Evolutionary conservation across 2,888 invertebrate genomes (phyloP).

Genomic region (Lepidochrysops patricia): DNA sequence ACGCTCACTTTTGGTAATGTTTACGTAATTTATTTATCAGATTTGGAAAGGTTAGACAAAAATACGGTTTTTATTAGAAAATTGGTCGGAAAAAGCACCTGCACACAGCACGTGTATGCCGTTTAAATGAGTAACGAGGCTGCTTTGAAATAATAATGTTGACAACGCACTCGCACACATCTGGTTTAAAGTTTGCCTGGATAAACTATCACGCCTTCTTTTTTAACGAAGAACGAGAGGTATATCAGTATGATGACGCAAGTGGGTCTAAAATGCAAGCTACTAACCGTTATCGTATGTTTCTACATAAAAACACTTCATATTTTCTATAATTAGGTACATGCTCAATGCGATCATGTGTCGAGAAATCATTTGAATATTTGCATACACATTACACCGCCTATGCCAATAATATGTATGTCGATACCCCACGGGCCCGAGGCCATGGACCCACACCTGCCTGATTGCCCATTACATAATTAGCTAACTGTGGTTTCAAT

Average conservation of each 20-base stretch:
- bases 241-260: too few species aligned
- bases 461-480: not conserved
- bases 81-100: not conserved
- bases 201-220: too few species aligned
- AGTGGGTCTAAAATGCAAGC: too few species aligned
- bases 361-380: not conserved
- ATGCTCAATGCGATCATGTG: too few species aligned
- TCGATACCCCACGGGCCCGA: not conserved
- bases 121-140: not conserved
- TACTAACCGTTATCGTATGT: too few species aligned
- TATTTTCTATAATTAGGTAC: too few species aligned
- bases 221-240: too few species aligned
- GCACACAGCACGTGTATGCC: not conserved
- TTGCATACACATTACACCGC: not conserved
- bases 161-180: too few species aligned
- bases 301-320: too few species aligned
- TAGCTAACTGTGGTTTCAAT: not conserved
- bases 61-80: not conserved
- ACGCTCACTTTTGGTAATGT: conserved; percentile 22
- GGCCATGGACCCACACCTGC: not conserved
- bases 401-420: not conserved
- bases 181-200: too few species aligned
- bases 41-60: conserved; percentile 26
- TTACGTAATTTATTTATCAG: conserved; percentile 28
- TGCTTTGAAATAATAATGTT: not conserved